Percentiles rank a stretch among this genome's conserved stretches.
phyloP scores from a whole-genome alignment of 1,140 invertebrate species.

The Drosophila parabipectinata region DNA sequence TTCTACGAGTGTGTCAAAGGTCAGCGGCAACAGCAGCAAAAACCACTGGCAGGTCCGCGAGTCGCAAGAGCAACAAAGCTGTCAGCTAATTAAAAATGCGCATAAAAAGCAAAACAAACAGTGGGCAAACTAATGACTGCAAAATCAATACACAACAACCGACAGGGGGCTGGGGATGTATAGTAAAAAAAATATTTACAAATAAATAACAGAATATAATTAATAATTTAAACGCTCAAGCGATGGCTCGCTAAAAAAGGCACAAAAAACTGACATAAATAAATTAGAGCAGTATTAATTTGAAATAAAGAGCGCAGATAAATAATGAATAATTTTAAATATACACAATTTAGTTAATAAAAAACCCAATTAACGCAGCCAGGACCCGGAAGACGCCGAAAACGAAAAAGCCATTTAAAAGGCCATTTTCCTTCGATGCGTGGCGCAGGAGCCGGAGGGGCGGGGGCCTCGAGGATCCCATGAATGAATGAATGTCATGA shows the following conservation, averaged over 20 bases:
- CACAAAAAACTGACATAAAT: conserved; percentile 53
- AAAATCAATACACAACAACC: conserved; percentile 61
- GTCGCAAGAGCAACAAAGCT: conserved; percentile 53
- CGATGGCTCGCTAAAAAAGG: conserved; percentile 14
- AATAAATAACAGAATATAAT: conserved; percentile 61
- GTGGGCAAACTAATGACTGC: conserved; percentile 59
- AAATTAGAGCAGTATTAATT: conserved; percentile 63
- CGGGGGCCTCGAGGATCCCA: conserved; percentile 37
- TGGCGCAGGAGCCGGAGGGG: not conserved
- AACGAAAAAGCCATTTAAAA: conserved; percentile 57
- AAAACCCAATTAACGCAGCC: conserved; percentile 70
- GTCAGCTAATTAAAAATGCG: conserved; percentile 79
- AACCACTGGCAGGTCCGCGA: conserved; percentile 15
- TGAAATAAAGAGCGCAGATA: conserved; percentile 41
- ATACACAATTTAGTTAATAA: conserved; percentile 75
- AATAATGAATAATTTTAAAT: conserved; percentile 54
- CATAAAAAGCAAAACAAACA: conserved; percentile 67
- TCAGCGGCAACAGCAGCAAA: conserved; percentile 20
- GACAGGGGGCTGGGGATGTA: not conserved
- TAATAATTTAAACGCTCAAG: conserved; percentile 73
- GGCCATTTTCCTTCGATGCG: conserved; percentile 28
- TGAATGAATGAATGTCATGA: conserved; percentile 81
- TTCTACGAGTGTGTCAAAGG: conserved; percentile 47
- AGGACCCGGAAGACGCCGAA: conserved; percentile 38
- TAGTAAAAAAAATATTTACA: conserved; percentile 16